These are phyloP conservation scores for Fragariocoptes setiger DNA, from an alignment of 1,140 invertebrate species.

Conservation along the genomic window DNA sequence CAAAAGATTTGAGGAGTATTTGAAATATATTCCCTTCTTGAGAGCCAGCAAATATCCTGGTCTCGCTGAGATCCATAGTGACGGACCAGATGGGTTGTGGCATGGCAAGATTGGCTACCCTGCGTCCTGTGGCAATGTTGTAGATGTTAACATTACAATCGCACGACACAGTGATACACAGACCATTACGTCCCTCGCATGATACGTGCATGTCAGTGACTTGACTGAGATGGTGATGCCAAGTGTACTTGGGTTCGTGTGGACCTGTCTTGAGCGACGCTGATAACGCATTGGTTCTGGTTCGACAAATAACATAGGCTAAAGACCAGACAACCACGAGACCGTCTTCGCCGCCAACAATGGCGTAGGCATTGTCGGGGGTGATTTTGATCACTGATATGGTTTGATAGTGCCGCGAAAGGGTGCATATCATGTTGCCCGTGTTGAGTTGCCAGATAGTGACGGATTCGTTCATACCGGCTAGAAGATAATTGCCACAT, in stretches of 20 bases:
- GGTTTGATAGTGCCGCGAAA: constrained; percentile 42
- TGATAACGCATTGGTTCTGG: constrained; percentile 12
- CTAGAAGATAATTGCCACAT: constrained; percentile 33
- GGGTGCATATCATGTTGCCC: constrained; percentile 33
- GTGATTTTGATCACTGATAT: constrained; percentile 37
- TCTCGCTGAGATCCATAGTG: constrained; percentile 32
- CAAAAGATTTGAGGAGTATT: constrained; percentile 24
- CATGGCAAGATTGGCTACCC: constrained; percentile 38
- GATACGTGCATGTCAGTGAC: constrained; percentile 33
- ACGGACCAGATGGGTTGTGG: constrained; percentile 32
- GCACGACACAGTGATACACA: constrained; percentile 36
- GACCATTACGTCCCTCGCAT: constrained; percentile 23
- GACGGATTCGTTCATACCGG: constrained; percentile 41
- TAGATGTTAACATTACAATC: constrained; percentile 30
- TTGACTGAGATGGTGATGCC: constrained; percentile 36
- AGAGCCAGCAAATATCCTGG: constrained; percentile 34
- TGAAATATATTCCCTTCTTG: constrained; percentile 31
- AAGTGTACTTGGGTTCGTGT: constrained; percentile 18
- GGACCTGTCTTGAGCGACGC: constrained; percentile 9
- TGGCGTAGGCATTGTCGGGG: constrained; percentile 33
- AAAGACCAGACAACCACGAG: constrained; percentile 42
- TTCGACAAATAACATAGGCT: constrained; percentile 10
- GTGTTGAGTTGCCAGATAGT: constrained; percentile 39
- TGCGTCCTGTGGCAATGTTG: constrained; percentile 28
- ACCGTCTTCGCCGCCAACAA: constrained; percentile 45